These are phyloP conservation scores for Pollenia angustigena DNA, from an alignment of 2,888 invertebrate genomes.

Conservation along the genomic window DNA sequence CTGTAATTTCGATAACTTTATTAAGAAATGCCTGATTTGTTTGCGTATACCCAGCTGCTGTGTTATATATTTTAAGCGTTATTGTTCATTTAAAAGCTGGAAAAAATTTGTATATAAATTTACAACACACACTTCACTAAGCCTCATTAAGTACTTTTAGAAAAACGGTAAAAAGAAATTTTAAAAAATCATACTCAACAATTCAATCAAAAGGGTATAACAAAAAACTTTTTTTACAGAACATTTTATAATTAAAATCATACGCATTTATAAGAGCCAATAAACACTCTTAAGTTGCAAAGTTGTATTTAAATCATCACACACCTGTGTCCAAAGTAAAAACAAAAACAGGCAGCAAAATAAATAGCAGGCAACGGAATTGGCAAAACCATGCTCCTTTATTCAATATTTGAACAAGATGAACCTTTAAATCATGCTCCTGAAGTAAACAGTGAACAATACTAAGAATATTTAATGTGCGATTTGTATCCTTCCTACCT, in stretches of 20 bases:
- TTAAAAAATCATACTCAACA: slow-evolving; percentile 48
- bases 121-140: background rate
- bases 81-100: too few relatives aligned
- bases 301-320: slow-evolving; percentile 40
- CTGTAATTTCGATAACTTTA: too few relatives aligned
- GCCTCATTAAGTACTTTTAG: background rate
- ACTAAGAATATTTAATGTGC: background rate
- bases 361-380: background rate
- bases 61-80: background rate
- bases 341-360: background rate
- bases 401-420: slow-evolving; percentile 32
- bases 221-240: background rate
- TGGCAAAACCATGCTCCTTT: background rate
- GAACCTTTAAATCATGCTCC: slow-evolving; percentile 36
- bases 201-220: slow-evolving; percentile 33
- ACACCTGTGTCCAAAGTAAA: slow-evolving; percentile 49
- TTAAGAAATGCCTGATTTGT: too few relatives aligned
- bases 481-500: slow-evolving; percentile 6
- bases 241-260: slow-evolving; percentile 34
- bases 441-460: slow-evolving; percentile 4
- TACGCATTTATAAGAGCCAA: slow-evolving; percentile 41
- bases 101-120: background rate
- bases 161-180: background rate
- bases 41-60: too few relatives aligned
- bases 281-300: slow-evolving; percentile 55